Base-by-base conservation (phyloP, 2,797 vertebrate genomes). In the Betta splendens region DNA sequence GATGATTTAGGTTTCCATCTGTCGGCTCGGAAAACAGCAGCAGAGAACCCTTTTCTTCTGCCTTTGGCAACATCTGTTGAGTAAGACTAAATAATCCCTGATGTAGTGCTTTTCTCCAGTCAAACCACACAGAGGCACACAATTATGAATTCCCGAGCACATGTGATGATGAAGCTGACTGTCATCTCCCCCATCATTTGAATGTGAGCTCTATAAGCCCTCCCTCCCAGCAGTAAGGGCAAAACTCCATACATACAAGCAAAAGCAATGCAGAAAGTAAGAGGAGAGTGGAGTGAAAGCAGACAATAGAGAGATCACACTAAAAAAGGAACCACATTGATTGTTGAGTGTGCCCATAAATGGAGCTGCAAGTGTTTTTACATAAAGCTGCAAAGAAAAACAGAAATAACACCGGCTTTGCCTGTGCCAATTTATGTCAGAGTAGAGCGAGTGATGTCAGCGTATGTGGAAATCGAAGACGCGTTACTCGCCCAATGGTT, bases 341-440 rank as follows among this genome's bases (percentile, higher is more conserved):
- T 88, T 87, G 69, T 65, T 75, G 62, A 89, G 89, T 87, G 77
- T 86, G 79, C 66, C 75, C 62, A 85, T 89, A 83, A 88, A 87
- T 84, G 49, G 52, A 33, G 59, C 72, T 61, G 62, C 39, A 47
- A 80, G 71, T 60, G 59, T 70, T 87, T 87, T 81, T 77, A 82
- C 77, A 67, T 73, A 38, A 31, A 44, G 37, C 57, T 45, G 39
- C 5, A 42, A 57, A 80, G 75, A 74, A 61, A 77, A 39, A 79
- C 5, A 40, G 80, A 79, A 64, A 54, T 73, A 66, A 55, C 61
- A 47, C 35, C n/a, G n/a, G 53, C 69, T 23, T 43, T n/a, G n/a
- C n/a, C n/a, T n/a, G n/a, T n/a, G n/a, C n/a, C n/a, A n/a, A n/a
- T n/a, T n/a, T n/a, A n/a, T n/a, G n/a, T n/a, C n/a, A n/a, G n/a